Conservation (phyloP, 2,888 invertebrate species). For the Drosophila villosipedis region DNA sequence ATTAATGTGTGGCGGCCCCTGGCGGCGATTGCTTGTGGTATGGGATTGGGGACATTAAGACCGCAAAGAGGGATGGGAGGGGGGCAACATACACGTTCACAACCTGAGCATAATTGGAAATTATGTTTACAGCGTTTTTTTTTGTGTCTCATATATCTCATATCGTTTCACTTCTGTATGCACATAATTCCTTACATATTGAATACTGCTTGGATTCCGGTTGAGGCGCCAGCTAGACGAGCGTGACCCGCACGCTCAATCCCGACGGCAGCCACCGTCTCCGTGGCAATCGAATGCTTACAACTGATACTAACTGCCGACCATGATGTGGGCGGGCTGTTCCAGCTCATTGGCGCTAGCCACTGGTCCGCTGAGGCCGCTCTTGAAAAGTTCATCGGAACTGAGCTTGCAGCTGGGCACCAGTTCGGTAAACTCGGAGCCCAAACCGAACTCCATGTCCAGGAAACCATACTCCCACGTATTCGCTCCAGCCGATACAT, state of each 20-base stretch:
- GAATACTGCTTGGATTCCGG: conserved; percentile 73
- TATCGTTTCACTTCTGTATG: conserved; percentile 21
- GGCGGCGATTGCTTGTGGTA: conserved; percentile 37
- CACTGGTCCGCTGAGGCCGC: conserved; percentile 83
- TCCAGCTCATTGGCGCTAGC: conserved; percentile 86
- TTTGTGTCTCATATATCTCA: neutral
- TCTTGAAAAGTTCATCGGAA: conserved; percentile 86
- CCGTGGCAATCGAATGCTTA: conserved; percentile 55
- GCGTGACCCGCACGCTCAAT: conserved; percentile 66
- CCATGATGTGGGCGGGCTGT: conserved; percentile 87
- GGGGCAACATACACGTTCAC: conserved; percentile 77
- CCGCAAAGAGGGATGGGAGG: conserved; percentile 9
- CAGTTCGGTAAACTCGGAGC: conserved; percentile 86
- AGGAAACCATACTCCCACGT: conserved; percentile 85
- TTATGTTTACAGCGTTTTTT: conserved; percentile 43
- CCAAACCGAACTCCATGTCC: conserved; percentile 86
- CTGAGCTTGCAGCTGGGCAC: conserved; percentile 87
- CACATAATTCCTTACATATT: conserved; percentile 46
- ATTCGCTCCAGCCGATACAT: conserved; percentile 75
- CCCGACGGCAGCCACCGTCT: conserved; percentile 29
- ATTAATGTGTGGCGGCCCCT: conserved; percentile 45
- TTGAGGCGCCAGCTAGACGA: conserved; percentile 31
- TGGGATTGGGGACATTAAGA: neutral
- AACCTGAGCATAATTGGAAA: conserved; percentile 84
- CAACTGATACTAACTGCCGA: conserved; percentile 86